Base-by-base conservation (phyloP, 2,797 vertebrate species). In the Helicolenus hilgendorfi region DNA sequence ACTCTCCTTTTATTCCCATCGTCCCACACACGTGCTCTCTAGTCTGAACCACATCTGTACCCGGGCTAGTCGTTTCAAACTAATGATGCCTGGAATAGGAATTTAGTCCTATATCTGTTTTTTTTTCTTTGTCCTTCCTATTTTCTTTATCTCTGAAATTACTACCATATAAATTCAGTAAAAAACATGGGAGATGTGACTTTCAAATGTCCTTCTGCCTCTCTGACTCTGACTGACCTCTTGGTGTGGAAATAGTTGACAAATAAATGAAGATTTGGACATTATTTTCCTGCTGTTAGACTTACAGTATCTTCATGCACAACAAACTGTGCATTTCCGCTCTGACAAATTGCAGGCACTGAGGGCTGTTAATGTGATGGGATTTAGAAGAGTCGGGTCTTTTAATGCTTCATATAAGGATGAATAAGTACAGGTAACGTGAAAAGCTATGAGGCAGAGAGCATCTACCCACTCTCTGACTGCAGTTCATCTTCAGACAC, bases 1-100 rank as follows among this genome's bases (percentile, higher is more conserved):
- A 45, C 63, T 64, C 64, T 77, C 55, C 74, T 72, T 49, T 77
- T 72, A 49, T 72, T 81, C 35, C 20, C 35, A 14, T 55, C 9
- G 18, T 81, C 75, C 33, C 56, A 60, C 58, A 58, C 81, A 71
- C 53, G 27, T 24, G 78, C 38, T 74, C 27, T 79, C 72, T 59
- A 73, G 71, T n/a, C 68, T 79, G 20, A 58, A 67, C 15, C 24
- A 79, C 68, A 64, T 65, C 36, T 79, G 29, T 31, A 64, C 65
- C 36, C 41, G 78, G 45, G 78, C 79, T 49, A 86, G 79, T 89
- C n/a, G 84, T 93, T 94, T 91, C 69, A 91, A 91, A 93, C 81
- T 84, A 88, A 94, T 89, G 83, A 91, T 86, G 76, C 82, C 87
- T 90, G 81, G 72, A 78, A 91, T 86, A 84, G 71, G 60, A 90